Percentiles rank a stretch among this genome's conserved stretches.
These are phyloP conservation scores for Bombylius major DNA, from an alignment of 2,888 invertebrate genomes.

Conservation along the genomic window DNA sequence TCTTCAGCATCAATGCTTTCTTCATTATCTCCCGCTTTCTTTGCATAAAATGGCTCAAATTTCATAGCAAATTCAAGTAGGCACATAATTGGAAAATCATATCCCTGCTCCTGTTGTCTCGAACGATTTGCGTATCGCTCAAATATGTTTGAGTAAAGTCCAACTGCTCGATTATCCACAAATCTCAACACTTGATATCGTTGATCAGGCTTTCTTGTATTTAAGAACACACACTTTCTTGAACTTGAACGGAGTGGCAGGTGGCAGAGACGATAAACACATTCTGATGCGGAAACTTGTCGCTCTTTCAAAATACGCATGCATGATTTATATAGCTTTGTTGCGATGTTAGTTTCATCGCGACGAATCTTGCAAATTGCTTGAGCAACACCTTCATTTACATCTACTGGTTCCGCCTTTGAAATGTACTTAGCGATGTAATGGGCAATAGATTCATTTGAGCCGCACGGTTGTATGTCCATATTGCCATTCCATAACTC, in stretches of 20 bases:
- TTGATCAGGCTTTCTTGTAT: constrained; percentile 18
- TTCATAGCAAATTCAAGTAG: too few species aligned
- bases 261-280: constrained; percentile 6
- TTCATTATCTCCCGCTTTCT: too few species aligned
- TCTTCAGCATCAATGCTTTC: too few species aligned
- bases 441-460: constrained; percentile 18
- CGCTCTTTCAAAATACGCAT: constrained; percentile 22
- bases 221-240: constrained; percentile 14
- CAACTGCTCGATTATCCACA: constrained; percentile 1
- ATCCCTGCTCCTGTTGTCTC: too few species aligned
- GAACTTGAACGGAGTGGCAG: constrained; percentile 14
- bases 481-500: constrained; percentile 18
- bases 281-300: constrained; percentile 22
- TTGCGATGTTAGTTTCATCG: constrained; percentile 16
- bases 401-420: constrained; percentile 6
- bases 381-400: constrained; percentile 9
- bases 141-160: constrained; percentile 15
- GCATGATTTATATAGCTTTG: constrained; percentile 20
- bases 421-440: constrained; percentile 14
- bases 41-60: too few species aligned
- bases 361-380: constrained; percentile 16
- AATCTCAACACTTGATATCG: constrained; percentile 20
- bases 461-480: constrained; percentile 21
- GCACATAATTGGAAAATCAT: too few species aligned
- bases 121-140: constrained; percentile 8